Evolutionary conservation across 2,888 invertebrate species (phyloP).

Genomic region (Rhagium mordax): DNA sequence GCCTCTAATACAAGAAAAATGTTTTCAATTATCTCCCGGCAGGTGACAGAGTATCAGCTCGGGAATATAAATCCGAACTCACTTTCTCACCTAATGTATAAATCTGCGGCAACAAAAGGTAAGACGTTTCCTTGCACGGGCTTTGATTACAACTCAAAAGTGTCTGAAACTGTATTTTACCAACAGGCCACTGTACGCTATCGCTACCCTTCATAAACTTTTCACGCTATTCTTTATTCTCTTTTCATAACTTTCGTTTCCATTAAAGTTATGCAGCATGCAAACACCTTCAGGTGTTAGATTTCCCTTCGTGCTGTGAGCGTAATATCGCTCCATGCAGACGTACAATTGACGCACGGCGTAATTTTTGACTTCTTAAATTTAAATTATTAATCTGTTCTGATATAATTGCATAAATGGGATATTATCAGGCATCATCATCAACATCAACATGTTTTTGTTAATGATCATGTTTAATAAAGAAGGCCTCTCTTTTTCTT

Average conservation of each 20-base stretch:
- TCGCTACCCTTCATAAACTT: conserved; percentile 53
- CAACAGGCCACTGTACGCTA: conserved; percentile 23
- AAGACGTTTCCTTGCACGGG: conserved; percentile 24
- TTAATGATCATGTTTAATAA: no score
- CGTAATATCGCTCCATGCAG: conserved; percentile 5
- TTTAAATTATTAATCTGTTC: neutral
- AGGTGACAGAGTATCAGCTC: neutral
- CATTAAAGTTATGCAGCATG: conserved; percentile 57
- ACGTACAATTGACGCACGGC: neutral
- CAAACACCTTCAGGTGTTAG: conserved; percentile 56
- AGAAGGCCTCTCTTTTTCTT: no score
- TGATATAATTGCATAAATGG: neutral
- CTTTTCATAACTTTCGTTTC: conserved; percentile 57
- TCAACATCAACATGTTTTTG: no score
- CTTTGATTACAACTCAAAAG: conserved; percentile 36
- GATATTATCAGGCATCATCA: no score
- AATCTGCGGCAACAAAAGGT: conserved; percentile 26
- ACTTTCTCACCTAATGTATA: conserved; percentile 25
- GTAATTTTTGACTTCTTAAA: neutral
- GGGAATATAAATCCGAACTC: conserved; percentile 9
- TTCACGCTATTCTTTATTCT: conserved; percentile 55
- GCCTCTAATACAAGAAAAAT: neutral
- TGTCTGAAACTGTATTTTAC: conserved; percentile 32
- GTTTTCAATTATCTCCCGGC: neutral
- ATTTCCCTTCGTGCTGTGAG: conserved; percentile 46